These are phyloP conservation scores for Lymantria dispar DNA, from an alignment of 2,888 invertebrate species.

Conservation along the genomic window DNA sequence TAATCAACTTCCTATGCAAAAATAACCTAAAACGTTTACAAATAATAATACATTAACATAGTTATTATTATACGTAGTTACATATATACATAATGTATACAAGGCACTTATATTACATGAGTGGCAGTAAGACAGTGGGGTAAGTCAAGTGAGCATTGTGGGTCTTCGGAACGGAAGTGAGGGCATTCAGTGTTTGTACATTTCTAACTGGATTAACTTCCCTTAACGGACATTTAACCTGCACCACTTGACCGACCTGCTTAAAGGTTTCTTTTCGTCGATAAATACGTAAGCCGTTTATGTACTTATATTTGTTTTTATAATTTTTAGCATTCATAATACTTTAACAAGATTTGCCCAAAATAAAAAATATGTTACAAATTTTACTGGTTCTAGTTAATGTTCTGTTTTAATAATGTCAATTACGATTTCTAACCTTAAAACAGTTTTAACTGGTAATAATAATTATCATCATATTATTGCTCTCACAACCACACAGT, in stretches of 20 bases:
- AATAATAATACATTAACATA: neutral
- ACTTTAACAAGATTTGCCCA: conserved; percentile 10
- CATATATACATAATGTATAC: neutral
- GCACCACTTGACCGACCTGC: conserved; percentile 72
- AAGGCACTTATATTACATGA: conserved; percentile 45
- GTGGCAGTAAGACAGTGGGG: conserved; percentile 77
- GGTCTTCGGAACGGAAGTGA: conserved; percentile 76
- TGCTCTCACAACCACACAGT: too few species aligned
- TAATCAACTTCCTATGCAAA: too few species aligned
- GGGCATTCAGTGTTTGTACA: conserved; percentile 77
- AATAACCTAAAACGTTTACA: neutral
- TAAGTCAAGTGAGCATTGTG: conserved; percentile 67
- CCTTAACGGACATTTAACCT: conserved; percentile 71
- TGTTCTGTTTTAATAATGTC: too few species aligned
- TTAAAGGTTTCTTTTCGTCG: conserved; percentile 74
- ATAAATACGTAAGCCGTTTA: conserved; percentile 54
- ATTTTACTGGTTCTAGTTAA: too few species aligned
- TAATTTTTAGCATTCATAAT: conserved; percentile 12
- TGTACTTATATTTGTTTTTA: conserved; percentile 12
- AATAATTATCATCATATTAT: too few species aligned
- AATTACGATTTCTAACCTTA: too few species aligned
- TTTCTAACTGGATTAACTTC: conserved; percentile 77
- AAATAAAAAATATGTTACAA: too few species aligned
- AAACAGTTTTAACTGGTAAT: too few species aligned
- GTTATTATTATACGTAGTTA: neutral